A percentile compares a stretch with the other conserved stretches of the same genome.
phyloP scores from a whole-genome alignment of 2,888 invertebrate species.

The Antitype chi region DNA sequence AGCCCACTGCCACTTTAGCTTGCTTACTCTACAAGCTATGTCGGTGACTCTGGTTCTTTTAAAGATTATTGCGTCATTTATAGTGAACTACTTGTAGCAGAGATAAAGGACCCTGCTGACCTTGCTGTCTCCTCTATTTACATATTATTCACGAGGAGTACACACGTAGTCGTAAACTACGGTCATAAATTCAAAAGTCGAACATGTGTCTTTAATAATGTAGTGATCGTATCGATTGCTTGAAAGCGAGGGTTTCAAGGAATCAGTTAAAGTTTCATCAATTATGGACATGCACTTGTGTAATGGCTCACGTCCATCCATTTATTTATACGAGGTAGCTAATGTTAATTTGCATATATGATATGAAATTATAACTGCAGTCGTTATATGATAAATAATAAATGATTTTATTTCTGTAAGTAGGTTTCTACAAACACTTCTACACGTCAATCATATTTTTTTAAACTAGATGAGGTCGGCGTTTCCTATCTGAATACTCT shows the following conservation, averaged over 20 bases:
- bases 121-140: slow-evolving; percentile 8
- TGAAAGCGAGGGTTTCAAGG: neutral
- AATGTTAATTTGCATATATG: neutral
- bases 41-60: too few relatives aligned
- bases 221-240: slow-evolving; percentile 18
- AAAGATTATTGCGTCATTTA: too few relatives aligned
- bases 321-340: neutral
- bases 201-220: slow-evolving; percentile 37
- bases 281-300: neutral
- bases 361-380: neutral
- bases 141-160: slow-evolving; percentile 34
- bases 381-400: too few relatives aligned
- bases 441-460: too few relatives aligned
- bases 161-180: slow-evolving; percentile 24
- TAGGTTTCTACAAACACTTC: too few relatives aligned
- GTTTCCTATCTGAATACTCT: too few relatives aligned
- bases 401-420: too few relatives aligned
- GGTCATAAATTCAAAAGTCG: slow-evolving; percentile 28
- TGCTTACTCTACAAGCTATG: too few relatives aligned
- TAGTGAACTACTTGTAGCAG: neutral
- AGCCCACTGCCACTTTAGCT: too few relatives aligned
- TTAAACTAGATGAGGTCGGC: too few relatives aligned
- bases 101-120: neutral
- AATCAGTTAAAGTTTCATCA: slow-evolving; percentile 3
- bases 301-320: neutral